Percentiles rank a stretch among this genome's conserved stretches.
Conservation (phyloP, 64 coral and sea anemone genomes). For the Astreopora myriophthalma region DNA sequence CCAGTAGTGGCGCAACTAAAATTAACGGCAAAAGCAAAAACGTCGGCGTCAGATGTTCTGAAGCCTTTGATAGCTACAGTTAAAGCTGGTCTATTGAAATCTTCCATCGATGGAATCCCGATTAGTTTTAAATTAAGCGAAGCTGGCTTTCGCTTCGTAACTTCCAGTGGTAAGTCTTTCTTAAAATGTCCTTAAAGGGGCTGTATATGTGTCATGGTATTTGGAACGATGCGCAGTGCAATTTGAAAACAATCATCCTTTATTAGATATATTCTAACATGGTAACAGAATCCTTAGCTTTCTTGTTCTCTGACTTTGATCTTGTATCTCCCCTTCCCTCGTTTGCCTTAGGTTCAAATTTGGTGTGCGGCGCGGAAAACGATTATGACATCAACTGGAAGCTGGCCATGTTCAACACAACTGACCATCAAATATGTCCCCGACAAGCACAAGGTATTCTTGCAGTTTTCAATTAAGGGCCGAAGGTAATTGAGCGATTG, state of each 20-base stretch:
- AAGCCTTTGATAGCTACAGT: constrained; percentile 54
- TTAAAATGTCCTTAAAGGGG: neutral
- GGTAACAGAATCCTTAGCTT: no score
- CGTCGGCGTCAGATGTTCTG: constrained; percentile 44
- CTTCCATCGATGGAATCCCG: constrained; percentile 79
- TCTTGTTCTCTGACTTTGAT: neutral
- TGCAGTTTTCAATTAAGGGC: neutral
- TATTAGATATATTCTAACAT: no score
- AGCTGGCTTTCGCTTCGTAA: constrained; percentile 77
- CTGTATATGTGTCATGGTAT: neutral
- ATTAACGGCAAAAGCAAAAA: constrained; percentile 54
- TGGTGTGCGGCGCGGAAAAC: constrained; percentile 68
- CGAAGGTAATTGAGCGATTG: no score
- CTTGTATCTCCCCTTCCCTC: neutral
- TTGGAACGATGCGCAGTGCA: no score
- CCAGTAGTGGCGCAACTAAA: constrained; percentile 76
- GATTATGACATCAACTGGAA: constrained; percentile 86
- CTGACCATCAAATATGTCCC: constrained; percentile 50
- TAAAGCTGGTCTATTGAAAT: constrained; percentile 70
- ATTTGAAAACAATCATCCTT: no score
- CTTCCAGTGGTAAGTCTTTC: constrained; percentile 45
- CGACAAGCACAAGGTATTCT: constrained; percentile 70
- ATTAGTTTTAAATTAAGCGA: constrained; percentile 74
- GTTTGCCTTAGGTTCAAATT: constrained; percentile 17
- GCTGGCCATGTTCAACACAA: constrained; percentile 63